Conservation (phyloP, 2,113 vertebrate species). For the Tenebrosternarchus preto region DNA sequence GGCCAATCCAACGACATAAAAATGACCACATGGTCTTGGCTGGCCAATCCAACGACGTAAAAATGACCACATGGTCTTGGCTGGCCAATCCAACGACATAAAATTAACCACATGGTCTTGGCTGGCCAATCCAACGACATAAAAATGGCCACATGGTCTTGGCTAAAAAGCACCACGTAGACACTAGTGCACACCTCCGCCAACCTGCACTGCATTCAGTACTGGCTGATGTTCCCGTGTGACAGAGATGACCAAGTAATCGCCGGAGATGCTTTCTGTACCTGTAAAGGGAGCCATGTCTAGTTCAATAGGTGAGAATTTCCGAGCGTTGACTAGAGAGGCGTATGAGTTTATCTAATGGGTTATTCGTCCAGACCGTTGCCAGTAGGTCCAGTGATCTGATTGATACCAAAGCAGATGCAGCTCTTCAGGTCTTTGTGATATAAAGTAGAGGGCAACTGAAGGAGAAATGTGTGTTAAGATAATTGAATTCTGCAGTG, state of each 20-base stretch:
- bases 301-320: not conserved
- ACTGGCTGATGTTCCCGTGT: not conserved
- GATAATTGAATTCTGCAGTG: not conserved
- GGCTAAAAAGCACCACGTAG: too few species aligned
- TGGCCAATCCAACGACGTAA: too few species aligned
- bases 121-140: too few species aligned
- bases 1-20: too few species aligned
- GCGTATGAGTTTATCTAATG: not conserved
- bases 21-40: too few species aligned
- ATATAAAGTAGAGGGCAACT: not conserved
- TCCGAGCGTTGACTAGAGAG: not conserved
- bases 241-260: not conserved
- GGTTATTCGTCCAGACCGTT: not conserved
- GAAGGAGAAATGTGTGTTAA: not conserved
- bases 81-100: too few species aligned
- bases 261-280: not conserved
- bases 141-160: too few species aligned
- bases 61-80: too few species aligned
- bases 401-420: not conserved
- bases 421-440: not conserved
- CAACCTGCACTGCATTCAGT: not conserved
- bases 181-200: too few species aligned
- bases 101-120: too few species aligned
- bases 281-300: not conserved
- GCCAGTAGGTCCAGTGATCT: not conserved